Percentiles rank a stretch among this genome's conserved stretches.
These are phyloP conservation scores for Macropus fuliginosus DNA, from an alignment of 2,797 vertebrate species.

Conservation along the genomic window DNA sequence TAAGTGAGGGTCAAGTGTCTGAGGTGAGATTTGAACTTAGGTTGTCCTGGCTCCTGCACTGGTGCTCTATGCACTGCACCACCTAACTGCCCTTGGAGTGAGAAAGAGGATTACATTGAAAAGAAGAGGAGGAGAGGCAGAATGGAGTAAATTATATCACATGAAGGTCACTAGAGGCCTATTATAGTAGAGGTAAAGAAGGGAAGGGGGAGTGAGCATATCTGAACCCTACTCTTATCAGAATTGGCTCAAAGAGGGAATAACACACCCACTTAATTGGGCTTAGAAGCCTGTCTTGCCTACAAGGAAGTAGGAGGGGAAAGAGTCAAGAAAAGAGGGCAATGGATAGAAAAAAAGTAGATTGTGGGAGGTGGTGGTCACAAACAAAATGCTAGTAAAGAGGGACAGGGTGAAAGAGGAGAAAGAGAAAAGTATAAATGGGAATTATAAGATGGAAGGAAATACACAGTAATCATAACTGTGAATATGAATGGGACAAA, in stretches of 20 bases:
- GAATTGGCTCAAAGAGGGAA: neutral
- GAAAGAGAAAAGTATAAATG: neutral
- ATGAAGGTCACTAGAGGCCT: neutral
- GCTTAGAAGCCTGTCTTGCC: neutral
- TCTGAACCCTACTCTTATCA: neutral
- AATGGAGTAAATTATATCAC: neutral
- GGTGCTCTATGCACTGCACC: too few species aligned
- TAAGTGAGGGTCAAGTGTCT: too few species aligned
- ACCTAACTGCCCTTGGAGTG: neutral
- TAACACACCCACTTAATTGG: neutral
- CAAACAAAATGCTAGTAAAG: neutral
- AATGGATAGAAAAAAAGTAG: neutral
- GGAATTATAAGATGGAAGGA: neutral
- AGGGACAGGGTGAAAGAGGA: neutral
- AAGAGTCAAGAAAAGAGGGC: neutral
- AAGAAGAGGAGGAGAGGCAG: neutral
- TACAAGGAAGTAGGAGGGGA: neutral
- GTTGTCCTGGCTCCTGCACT: too few species aligned
- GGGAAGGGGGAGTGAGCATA: neutral
- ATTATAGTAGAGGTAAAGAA: neutral
- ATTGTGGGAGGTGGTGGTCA: neutral
- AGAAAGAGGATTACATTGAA: neutral
- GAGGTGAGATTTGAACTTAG: too few species aligned
- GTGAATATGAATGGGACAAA: neutral
- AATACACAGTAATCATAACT: neutral